Evolutionary conservation across 2,797 vertebrate species (phyloP), one percentile per base, ranked within the genome.

Genomic region (Mormyrops boulengeri): DNA sequence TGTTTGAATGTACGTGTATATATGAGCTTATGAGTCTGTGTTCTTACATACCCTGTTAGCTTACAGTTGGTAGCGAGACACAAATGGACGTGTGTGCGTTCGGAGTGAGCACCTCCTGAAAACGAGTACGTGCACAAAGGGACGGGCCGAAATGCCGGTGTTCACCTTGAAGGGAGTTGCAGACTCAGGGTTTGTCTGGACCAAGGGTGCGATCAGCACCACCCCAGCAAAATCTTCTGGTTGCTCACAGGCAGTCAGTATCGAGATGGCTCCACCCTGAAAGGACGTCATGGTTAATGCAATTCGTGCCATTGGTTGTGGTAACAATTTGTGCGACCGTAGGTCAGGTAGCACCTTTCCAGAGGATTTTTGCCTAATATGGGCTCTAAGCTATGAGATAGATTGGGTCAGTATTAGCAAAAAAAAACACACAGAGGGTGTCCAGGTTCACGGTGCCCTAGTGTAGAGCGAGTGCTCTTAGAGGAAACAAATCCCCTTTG

Each of bases 111-210:
- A 9, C 38, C 17, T 34, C 41, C 41, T 82, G 8, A 82, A n/a
- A 19, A 82, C 2, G 30, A 17, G 34, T 17, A 9, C 1, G 0
- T 80, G 73, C 14, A 41, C 19, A 19, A 22, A 38, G 44, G 38
- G 30, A 88, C 34, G 2, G 38, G 69, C n/a, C 19, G 34, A 80
- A 41, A 30, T n/a, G 11, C 52, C 4, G 55, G 30, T 44, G 1
- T 6, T 12, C 96, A 99, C 98, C 97, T 99, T 99, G 91, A 98
- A 97, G 2, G 98, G 97, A 0, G 98, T 98, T n/a, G 97, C 98
- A 0, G 97, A 97, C 85, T 99, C 97, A 0, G 98, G 97, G 91
- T 93, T 99, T 95, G 98, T 96, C 89, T 97, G 95, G 91, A 99
- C 96, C 96, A 99, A 92, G 1, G 98, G 98, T 1, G 95, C 96